These are phyloP conservation scores for Chromoteleia sp. DNA, from an alignment of 2,888 invertebrate genomes.

Conservation along the genomic window DNA sequence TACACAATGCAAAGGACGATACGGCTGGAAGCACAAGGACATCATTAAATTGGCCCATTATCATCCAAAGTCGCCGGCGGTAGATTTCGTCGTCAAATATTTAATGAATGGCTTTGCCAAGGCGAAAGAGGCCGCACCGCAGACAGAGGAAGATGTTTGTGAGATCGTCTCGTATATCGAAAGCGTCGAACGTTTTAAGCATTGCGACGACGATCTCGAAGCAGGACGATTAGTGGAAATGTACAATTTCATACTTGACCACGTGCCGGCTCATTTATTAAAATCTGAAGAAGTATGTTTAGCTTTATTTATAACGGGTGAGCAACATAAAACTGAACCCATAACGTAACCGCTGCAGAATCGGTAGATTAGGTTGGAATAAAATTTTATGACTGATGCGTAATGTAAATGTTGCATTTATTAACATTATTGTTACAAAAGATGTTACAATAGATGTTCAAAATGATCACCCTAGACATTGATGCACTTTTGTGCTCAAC, in stretches of 20 bases:
- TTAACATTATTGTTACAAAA: no score
- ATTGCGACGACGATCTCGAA: slow-evolving; percentile 84
- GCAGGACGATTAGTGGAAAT: slow-evolving; percentile 86
- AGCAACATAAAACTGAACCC: no score
- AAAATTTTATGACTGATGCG: no score
- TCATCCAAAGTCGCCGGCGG: slow-evolving; percentile 72
- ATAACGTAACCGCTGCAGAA: no score
- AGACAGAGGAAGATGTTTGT: slow-evolving; percentile 82
- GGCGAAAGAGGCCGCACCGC: slow-evolving; percentile 83
- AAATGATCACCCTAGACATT: no score
- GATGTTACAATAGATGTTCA: no score
- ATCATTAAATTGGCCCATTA: slow-evolving; percentile 88
- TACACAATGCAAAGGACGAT: slow-evolving; percentile 87
- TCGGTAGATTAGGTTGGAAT: no score
- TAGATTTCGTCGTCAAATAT: slow-evolving; percentile 83
- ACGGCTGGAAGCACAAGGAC: slow-evolving; percentile 90
- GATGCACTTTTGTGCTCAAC: no score
- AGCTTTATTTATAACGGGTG: no score
- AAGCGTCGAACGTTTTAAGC: slow-evolving; percentile 79
- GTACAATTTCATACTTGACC: slow-evolving; percentile 87
- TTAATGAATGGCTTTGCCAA: slow-evolving; percentile 86
- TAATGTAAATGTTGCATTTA: no score
- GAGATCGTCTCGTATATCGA: slow-evolving; percentile 79
- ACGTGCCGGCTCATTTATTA: slow-evolving; percentile 89
- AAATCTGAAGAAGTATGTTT: slow-evolving; percentile 87